A percentile compares a stretch with the other conserved stretches of the same genome.
Evolutionary conservation across 2,888 invertebrate genomes (phyloP).

Genomic region (Euplagia quadripunctaria): DNA sequence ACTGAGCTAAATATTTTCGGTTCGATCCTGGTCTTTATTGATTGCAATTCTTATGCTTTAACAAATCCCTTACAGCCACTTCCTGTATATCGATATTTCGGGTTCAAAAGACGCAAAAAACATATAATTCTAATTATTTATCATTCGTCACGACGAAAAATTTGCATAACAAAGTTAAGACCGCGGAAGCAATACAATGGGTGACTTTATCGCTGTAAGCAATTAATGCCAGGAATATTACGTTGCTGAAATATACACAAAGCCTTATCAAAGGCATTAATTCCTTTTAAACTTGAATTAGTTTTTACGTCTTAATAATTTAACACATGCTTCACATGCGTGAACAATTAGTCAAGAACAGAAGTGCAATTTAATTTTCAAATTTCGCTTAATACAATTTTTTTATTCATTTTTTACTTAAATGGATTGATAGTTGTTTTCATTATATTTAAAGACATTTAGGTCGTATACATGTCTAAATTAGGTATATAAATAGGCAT

Average conservation of each 20-base stretch:
- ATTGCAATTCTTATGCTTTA: not conserved
- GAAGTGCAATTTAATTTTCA: too few relatives aligned
- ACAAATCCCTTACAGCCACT: not conserved
- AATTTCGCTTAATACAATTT: too few relatives aligned
- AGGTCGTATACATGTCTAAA: too few relatives aligned
- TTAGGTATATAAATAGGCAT: too few relatives aligned
- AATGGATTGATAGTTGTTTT: too few relatives aligned
- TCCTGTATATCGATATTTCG: not conserved
- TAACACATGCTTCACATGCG: not conserved
- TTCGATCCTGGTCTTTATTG: not conserved
- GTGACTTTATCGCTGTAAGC: not conserved
- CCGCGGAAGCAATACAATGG: not conserved
- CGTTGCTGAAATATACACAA: not conserved
- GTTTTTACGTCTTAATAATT: not conserved
- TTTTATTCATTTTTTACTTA: too few relatives aligned
- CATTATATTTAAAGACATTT: too few relatives aligned
- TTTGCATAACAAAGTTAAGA: conserved; percentile 2
- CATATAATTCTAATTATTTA: not conserved
- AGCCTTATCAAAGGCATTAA: not conserved
- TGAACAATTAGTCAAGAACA: not conserved
- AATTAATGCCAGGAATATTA: not conserved
- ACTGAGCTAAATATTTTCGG: not conserved
- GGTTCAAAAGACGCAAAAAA: not conserved
- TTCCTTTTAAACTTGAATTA: not conserved
- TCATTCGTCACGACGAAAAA: not conserved